These are phyloP conservation scores for Calephelis perditalis DNA, from an alignment of 2,888 invertebrate species.

Conservation along the genomic window DNA sequence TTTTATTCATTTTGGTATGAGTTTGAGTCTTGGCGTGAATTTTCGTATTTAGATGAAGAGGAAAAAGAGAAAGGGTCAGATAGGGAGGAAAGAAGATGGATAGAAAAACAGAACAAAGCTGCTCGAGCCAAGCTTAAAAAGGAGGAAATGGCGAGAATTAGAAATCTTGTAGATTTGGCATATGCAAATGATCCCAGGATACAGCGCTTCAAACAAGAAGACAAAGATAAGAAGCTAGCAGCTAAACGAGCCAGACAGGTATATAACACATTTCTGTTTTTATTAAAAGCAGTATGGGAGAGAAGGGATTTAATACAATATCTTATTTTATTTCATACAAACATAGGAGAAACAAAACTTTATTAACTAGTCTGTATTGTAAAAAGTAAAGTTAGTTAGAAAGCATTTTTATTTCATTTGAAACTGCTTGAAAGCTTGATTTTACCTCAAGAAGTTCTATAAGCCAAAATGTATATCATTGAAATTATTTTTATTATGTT, in stretches of 20 bases:
- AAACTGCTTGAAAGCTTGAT: no score
- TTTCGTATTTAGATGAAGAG: slow-evolving; percentile 98
- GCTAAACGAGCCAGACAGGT: slow-evolving; percentile 91
- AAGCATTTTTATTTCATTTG: no score
- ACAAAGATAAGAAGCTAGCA: slow-evolving; percentile 93
- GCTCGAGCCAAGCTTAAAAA: slow-evolving; percentile 96
- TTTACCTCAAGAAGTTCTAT: no score
- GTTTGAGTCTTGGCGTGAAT: slow-evolving; percentile 99
- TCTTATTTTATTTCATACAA: no score
- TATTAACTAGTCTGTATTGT: no score
- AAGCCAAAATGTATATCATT: no score
- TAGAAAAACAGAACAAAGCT: slow-evolving; percentile 98
- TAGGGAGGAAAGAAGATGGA: slow-evolving; percentile 97
- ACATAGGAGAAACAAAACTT: no score
- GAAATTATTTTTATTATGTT: no score
- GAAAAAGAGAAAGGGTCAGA: slow-evolving; percentile 98
- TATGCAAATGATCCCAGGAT: slow-evolving; percentile 97
- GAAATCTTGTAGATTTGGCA: slow-evolving; percentile 94
- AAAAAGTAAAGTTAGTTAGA: no score
- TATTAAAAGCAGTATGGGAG: not conserved
- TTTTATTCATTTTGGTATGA: slow-evolving; percentile 99
- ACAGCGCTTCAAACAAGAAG: slow-evolving; percentile 93
- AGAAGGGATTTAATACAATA: not conserved
- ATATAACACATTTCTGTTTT: slow-evolving; percentile 14
- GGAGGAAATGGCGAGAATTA: slow-evolving; percentile 96